A percentile compares a stretch with the other conserved stretches of the same genome.
Conservation (phyloP, 2,113 vertebrate species). For the Melanerpes formicivorus region DNA sequence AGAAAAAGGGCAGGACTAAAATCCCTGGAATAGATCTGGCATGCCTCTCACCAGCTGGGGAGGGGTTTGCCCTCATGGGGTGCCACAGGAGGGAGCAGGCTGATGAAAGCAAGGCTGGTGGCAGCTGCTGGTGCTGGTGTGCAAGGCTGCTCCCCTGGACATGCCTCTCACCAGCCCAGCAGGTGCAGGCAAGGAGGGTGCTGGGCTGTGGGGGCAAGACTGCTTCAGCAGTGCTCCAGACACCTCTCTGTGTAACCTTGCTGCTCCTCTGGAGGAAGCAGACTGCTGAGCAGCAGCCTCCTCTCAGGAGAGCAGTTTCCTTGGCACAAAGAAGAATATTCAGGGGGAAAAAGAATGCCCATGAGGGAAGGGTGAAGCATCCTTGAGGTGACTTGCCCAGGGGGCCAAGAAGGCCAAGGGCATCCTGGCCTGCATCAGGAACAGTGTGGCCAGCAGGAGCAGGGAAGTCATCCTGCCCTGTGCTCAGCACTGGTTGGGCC, state of each 20-base stretch:
- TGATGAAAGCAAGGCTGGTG: neutral
- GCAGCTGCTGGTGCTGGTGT: neutral
- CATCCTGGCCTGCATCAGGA: too few relatives aligned
- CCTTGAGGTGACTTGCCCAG: neutral
- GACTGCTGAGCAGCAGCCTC: too few relatives aligned
- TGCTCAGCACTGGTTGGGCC: too few relatives aligned
- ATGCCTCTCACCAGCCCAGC: neutral
- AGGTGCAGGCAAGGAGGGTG: neutral
- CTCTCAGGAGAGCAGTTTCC: neutral
- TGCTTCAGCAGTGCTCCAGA: neutral
- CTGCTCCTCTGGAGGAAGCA: neutral
- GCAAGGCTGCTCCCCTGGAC: neutral
- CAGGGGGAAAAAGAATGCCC: neutral
- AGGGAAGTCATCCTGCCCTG: too few relatives aligned
- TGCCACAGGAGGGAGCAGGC: neutral
- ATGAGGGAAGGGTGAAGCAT: neutral
- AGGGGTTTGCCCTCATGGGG: neutral
- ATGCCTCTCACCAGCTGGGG: neutral
- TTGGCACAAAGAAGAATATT: neutral
- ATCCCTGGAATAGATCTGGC: neutral
- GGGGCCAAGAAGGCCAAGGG: too few relatives aligned
- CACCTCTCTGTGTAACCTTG: neutral
- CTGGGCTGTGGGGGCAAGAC: neutral
- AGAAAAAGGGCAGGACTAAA: fast-evolving
- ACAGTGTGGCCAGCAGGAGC: too few relatives aligned